Evolutionary conservation across 2,113 vertebrate species (phyloP), one percentile per base, ranked within the genome.

Genomic region (Lepidothrix coronata): DNA sequence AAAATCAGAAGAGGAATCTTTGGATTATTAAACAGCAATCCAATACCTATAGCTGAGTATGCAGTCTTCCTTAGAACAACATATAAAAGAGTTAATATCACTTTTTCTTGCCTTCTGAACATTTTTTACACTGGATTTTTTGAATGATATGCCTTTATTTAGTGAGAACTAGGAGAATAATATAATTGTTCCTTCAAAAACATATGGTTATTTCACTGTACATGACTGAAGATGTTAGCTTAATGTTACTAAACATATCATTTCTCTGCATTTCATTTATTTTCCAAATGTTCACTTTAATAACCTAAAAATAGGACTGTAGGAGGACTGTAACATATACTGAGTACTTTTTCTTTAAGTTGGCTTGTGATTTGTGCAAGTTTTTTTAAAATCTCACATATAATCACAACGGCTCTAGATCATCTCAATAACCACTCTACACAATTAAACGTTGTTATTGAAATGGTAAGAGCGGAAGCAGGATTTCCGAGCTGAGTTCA

Each of bases 131-230:
- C 12, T 24, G 18, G 12, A 48, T 67, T 91, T 86, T 73, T 71
- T 31, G 0, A 71, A 52, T 3, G 35, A 14, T 0, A 1, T 55
- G 8, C 5, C 0, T 8, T 71, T 52, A 20, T 44, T 78, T 75
- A 93, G 27, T 52, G 17, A 90, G 18, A 94, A 54, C 4, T 63
- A 62, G 33, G 30, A 83, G 17, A 73, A 49, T 15, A 67, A 57
- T 43, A 12, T 7, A 80, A 51, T 31, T 72, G 5, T 43, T 88
- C 21, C 39, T 75, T n/a, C 19, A 89, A 88, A 79, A 86, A n/a
- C 9, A n/a, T 35, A 35, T 3, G 2, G 1, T 41, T 65, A 77
- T 55, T 78, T 89, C 58, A 80, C 6, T 44, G 31, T 19, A 65
- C 28, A 8, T 0, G 0, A 78, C 57, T 46, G 14, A 71, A 65